These are phyloP conservation scores for Limnephilus rhombicus DNA, from an alignment of 2,888 invertebrate species.

Conservation along the genomic window DNA sequence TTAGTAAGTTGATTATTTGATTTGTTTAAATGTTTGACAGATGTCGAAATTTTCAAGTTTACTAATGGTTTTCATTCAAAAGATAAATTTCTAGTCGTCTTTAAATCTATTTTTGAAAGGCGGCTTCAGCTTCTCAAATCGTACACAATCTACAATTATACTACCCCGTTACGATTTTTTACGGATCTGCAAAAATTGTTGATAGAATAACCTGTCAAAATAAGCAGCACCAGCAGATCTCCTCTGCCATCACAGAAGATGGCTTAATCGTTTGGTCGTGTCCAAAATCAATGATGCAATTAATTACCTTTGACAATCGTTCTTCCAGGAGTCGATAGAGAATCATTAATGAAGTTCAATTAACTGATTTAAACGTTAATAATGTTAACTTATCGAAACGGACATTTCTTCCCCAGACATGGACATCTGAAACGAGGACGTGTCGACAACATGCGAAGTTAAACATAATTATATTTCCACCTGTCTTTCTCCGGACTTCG, in stretches of 20 bases:
- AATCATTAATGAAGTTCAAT: not conserved
- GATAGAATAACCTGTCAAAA: too few relatives aligned
- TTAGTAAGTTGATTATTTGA: too few relatives aligned
- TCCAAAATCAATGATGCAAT: not conserved
- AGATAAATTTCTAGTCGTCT: too few relatives aligned
- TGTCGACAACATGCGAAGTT: not conserved
- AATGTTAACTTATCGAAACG: not conserved
- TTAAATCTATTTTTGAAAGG: too few relatives aligned
- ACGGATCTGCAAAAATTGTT: too few relatives aligned
- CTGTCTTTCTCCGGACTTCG: not conserved
- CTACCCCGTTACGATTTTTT: too few relatives aligned
- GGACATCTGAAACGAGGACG: not conserved
- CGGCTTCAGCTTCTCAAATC: too few relatives aligned
- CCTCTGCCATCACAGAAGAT: not conserved
- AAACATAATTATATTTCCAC: not conserved
- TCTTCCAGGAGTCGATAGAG: not conserved
- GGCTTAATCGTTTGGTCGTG: not conserved
- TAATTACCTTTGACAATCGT: not conserved
- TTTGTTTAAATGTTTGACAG: too few relatives aligned
- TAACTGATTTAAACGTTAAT: not conserved
- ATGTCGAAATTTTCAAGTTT: too few relatives aligned
- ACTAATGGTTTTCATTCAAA: too few relatives aligned
- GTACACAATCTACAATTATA: too few relatives aligned
- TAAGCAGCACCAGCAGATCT: not conserved
- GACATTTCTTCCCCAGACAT: not conserved